Evolutionary conservation across 2,113 vertebrate species (phyloP).

Genomic region (Loxodonta africana): DNA sequence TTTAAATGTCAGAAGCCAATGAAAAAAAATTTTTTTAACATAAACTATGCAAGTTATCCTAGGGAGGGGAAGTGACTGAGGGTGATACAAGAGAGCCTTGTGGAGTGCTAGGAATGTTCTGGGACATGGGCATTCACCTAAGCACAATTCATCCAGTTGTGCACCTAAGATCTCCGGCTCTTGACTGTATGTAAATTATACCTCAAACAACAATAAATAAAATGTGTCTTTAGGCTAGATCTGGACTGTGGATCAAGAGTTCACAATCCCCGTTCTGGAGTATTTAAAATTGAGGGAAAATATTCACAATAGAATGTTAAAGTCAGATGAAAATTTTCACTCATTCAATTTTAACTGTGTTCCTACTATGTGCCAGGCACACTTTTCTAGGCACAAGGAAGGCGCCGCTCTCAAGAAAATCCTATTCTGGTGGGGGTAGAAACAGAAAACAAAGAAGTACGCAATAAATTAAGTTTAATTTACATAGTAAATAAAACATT

Average conservation of each 20-base stretch:
- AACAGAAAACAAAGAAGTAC: background rate
- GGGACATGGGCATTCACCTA: background rate
- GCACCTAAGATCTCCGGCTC: background rate
- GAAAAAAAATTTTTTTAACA: background rate
- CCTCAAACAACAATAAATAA: background rate
- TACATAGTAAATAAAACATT: background rate
- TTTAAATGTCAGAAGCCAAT: conserved; percentile 47
- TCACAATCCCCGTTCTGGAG: background rate
- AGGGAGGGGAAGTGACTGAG: background rate
- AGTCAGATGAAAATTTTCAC: background rate
- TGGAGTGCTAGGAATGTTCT: background rate
- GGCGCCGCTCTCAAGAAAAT: background rate
- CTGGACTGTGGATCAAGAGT: background rate
- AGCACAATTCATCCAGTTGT: background rate
- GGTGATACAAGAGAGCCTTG: background rate
- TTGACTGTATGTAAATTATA: background rate
- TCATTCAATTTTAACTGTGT: background rate
- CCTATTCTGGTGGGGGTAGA: background rate
- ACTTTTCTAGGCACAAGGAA: background rate
- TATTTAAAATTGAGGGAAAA: background rate
- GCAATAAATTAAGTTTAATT: background rate
- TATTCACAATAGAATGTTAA: background rate
- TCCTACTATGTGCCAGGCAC: background rate
- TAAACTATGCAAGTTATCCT: background rate
- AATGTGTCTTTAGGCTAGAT: background rate